Conservation (phyloP, 2,797 vertebrate species). For the Calcarius lapponicus region DNA sequence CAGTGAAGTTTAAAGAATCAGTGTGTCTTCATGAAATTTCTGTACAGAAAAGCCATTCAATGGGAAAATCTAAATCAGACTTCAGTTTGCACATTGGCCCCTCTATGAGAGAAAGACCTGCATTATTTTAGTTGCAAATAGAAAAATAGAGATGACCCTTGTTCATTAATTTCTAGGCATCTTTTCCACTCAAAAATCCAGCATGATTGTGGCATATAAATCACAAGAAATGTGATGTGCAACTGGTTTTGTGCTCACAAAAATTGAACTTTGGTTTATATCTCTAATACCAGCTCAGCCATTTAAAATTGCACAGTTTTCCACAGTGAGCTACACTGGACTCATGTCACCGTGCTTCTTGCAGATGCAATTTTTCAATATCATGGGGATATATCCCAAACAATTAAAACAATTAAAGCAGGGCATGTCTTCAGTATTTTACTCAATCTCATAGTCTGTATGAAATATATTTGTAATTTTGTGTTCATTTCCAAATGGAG, state of each 20-base stretch:
- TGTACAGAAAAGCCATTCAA: slow-evolving; percentile 12
- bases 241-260: not conserved
- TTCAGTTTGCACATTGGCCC: not conserved
- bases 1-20: slow-evolving; percentile 52
- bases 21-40: slow-evolving; percentile 41
- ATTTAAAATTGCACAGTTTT: not conserved
- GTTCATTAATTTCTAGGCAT: slow-evolving; percentile 18
- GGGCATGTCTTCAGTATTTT: slow-evolving; percentile 8
- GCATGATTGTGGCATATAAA: not conserved
- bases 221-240: not conserved
- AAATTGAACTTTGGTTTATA: not conserved
- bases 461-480: slow-evolving; percentile 57
- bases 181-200: slow-evolving; percentile 36
- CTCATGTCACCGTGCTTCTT: not conserved
- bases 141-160: slow-evolving; percentile 30
- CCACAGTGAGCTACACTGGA: not conserved
- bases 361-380: slow-evolving; percentile 30
- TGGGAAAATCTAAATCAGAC: slow-evolving; percentile 31
- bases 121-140: not conserved
- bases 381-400: not conserved
- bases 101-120: not conserved
- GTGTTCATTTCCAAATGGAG: slow-evolving; percentile 40
- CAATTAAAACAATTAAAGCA: slow-evolving; percentile 56
- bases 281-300: not conserved
- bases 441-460: not conserved